Evolutionary conservation across 2,797 vertebrate genomes (phyloP), one percentile per base, ranked within the genome.

Genomic region (Lophotriccus pileatus): DNA sequence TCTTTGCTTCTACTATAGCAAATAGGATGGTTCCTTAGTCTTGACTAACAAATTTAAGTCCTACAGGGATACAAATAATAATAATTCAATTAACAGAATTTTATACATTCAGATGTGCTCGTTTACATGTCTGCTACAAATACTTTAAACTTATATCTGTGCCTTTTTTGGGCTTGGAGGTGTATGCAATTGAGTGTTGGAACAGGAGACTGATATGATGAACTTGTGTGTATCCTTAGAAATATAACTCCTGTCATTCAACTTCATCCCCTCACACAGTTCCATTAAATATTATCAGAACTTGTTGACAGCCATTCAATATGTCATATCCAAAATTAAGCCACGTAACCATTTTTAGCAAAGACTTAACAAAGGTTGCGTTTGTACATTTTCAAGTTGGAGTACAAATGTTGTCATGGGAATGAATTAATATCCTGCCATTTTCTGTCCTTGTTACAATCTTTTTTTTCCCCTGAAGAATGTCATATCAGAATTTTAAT

Each of bases 401-500:
- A 77, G 50, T 94, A 94, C 36, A 58, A 82, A 94, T 92, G 62
- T 93, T 96, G 90, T 97, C 84, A 92, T 63, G 89, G 87, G 74
- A 96, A 46, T 90, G 53, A 84, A 97, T 95, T 96, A 87, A 96
- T 97, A 81, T 91, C 75, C 63, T 94, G 55, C 73, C 81, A 92
- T 96, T 97, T 97, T 84, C 87, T 64, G 84, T 93, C 78, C 95
- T 97, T 97, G 94, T 97, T 97, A 97, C 53, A 95, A 84, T 93
- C 74, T 85, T 96, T 97, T 96, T 53, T 43, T 53, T 7, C 5
- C 0, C 7, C 93, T 90, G 83, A 96, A 97, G 93, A 97, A 96
- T 96, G 93, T 97, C 86, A 70, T 89, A 94, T 95, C 94, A 81
- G 94, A 97, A 96, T 97, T 93, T 96, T 97, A 97, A 97, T 97